A percentile compares a stretch with the other conserved stretches of the same genome.
Conservation (phyloP, 2,113 vertebrate genomes). For the Patagioenas fasciata region DNA sequence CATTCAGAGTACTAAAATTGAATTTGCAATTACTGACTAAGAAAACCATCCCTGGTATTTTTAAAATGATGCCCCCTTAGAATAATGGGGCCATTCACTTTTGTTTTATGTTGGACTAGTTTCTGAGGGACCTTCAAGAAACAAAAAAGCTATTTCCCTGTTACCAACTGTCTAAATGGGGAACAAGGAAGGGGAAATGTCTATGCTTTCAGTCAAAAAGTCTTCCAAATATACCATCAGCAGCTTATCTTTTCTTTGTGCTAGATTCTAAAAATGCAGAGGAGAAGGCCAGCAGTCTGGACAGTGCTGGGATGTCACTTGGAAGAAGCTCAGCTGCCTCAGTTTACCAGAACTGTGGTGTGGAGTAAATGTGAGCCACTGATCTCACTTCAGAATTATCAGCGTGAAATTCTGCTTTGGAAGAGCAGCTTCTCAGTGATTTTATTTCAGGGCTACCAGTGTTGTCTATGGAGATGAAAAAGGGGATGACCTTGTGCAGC, state of each 20-base stretch:
- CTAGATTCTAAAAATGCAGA: background rate
- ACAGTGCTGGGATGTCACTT: background rate
- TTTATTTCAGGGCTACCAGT: background rate
- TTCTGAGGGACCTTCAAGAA: conserved; percentile 29
- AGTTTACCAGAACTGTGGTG: background rate
- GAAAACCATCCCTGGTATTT: conserved; percentile 49
- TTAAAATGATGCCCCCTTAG: conserved; percentile 14
- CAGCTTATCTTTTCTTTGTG: background rate
- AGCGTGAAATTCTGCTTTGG: background rate
- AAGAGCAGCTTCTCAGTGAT: background rate
- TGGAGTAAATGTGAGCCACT: background rate
- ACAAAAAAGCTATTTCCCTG: conserved; percentile 14
- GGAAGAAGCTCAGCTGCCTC: background rate
- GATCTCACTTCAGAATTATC: background rate
- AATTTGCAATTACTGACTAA: conserved; percentile 53
- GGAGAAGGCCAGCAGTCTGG: background rate
- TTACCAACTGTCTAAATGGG: background rate
- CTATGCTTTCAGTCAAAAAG: background rate
- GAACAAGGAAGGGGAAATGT: background rate
- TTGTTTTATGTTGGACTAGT: background rate
- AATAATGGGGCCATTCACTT: conserved; percentile 45
- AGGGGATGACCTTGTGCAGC: background rate
- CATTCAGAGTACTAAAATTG: conserved; percentile 39
- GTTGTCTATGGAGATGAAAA: background rate
- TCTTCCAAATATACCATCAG: conserved; percentile 6